Evolutionary conservation across 2,888 invertebrate species (phyloP).

Genomic region (Volucella bombylans): DNA sequence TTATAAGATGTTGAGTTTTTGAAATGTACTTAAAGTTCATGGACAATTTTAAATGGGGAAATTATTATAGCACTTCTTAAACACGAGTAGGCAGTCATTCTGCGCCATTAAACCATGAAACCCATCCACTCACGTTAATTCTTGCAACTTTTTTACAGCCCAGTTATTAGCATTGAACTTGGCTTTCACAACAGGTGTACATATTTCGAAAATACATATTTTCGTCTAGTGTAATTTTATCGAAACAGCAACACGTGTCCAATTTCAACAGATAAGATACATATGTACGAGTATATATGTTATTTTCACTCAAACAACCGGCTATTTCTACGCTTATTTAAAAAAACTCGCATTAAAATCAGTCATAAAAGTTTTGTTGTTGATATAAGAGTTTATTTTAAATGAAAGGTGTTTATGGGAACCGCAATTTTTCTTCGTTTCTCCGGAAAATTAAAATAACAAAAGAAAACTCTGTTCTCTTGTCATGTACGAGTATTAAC

Average conservation of each 20-base stretch:
- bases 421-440: not conserved
- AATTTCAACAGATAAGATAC: not conserved
- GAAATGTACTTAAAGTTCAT: too few species aligned
- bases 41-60: too few species aligned
- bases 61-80: too few species aligned
- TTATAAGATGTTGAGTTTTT: too few species aligned
- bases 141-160: too few species aligned
- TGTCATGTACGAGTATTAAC: constrained; percentile 22
- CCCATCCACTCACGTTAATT: too few species aligned
- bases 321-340: not conserved
- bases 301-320: not conserved
- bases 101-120: too few species aligned
- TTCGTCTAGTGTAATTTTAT: not conserved
- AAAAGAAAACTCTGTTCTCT: constrained; percentile 5
- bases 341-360: not conserved
- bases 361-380: constrained; percentile 11
- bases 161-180: too few species aligned
- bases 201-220: not conserved
- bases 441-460: too few species aligned
- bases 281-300: not conserved
- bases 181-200: too few species aligned
- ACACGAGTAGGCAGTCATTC: too few species aligned
- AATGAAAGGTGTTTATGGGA: constrained; percentile 28
- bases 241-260: not conserved
- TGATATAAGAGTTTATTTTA: constrained; percentile 16